Base-by-base conservation (phyloP, 92 coral and sea anemone species). In the Siderastrea siderea region DNA sequence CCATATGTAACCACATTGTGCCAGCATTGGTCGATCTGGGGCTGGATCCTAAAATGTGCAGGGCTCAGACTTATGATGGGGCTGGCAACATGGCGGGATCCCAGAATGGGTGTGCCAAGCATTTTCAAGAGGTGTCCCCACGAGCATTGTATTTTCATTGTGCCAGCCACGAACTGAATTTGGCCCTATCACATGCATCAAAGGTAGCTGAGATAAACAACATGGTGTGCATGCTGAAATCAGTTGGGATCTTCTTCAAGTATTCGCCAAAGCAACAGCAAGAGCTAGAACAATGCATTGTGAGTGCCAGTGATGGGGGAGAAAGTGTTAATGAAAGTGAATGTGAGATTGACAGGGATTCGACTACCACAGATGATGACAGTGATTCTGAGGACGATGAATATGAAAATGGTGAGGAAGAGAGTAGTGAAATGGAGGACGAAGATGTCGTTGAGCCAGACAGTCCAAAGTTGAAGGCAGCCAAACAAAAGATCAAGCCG, bases 191-290 rank as follows among this genome's bases (percentile, higher is more conserved):
- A 19, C 88, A 88, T 88, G 88, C 92, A 68, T 84, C 89, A 5
- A 89, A 89, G 79, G 92, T 89, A 47, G 43, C 63, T 72, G 93
- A 90, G 82, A 85, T 90, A 16, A 8, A 79, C 83, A 78, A 89
- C 90, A 88, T 92, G 95, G 87, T 92, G 71, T 72, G 87, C 60
- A 54, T 15, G 62, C 92, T 90, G 66, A 90, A 90, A 72, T 90
- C 93, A 75, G 81, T 90, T 61, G 89, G 90, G 8, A 90, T 90
- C 13, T 90, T 84, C 79, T 85, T 90, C 64, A 71, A 85, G 45
- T 90, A 90, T 48, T 90, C 93, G 7, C 93, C 90, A 58, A 90
- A 90, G 84, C 90, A 87, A 84, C 93, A 89, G 17, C 80, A 72
- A 9, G 84, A 83, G 85, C 78, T 89, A 16, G 85, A 89, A 53